phyloP scores from a whole-genome alignment of 2,888 invertebrate genomes.

The Drosophila merina region DNA sequence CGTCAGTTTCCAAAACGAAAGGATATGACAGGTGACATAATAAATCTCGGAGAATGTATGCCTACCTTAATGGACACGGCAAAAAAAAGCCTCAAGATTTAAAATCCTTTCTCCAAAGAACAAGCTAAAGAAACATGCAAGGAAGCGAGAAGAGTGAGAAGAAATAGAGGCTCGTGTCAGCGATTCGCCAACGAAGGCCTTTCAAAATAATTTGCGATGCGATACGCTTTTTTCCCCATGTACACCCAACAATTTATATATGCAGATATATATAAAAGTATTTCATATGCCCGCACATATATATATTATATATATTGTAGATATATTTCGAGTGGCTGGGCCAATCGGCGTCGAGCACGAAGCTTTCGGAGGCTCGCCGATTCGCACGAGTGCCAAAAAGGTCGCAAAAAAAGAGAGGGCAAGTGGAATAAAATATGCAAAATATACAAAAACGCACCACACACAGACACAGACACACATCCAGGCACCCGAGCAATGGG shows the following conservation, averaged over 20 bases:
- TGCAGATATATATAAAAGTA: constrained; percentile 34
- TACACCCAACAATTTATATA: constrained; percentile 33
- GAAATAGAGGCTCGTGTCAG: constrained; percentile 6
- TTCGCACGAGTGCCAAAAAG: constrained; percentile 39
- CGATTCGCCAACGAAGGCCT: constrained; percentile 40
- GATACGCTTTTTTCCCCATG: constrained; percentile 61
- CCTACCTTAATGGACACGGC: constrained; percentile 3
- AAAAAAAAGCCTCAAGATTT: background rate
- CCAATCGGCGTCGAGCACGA: constrained; percentile 74
- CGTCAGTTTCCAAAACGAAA: background rate
- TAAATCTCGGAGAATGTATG: constrained; percentile 2
- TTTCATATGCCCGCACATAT: constrained; percentile 19
- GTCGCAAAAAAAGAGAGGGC: constrained; percentile 62
- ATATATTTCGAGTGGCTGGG: constrained; percentile 51
- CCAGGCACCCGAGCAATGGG: constrained; percentile 3
- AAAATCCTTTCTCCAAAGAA: background rate
- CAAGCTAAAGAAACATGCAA: background rate
- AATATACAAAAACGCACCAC: constrained; percentile 67
- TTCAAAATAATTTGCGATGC: constrained; percentile 57
- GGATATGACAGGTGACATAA: background rate
- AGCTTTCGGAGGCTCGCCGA: constrained; percentile 50
- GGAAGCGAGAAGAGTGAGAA: background rate
- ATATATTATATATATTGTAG: constrained; percentile 28
- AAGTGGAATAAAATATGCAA: constrained; percentile 77
- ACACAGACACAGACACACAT: constrained; percentile 14